Conservation (phyloP, 2,113 vertebrate genomes). For the Cardinalis cardinalis region DNA sequence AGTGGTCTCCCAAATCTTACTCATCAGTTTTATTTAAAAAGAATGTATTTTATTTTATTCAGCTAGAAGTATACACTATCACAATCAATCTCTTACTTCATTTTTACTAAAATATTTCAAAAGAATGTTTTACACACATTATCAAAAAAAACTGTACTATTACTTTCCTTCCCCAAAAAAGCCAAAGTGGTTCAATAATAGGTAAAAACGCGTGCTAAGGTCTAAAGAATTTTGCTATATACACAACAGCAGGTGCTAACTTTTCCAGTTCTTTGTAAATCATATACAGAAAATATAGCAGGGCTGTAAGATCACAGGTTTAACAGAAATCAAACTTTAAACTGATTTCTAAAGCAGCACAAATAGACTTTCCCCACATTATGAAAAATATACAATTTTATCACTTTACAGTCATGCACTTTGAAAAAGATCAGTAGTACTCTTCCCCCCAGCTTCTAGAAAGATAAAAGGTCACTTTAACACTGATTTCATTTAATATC, state of each 20-base stretch:
- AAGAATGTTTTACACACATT: slow-evolving; percentile 78
- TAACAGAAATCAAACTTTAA: slow-evolving; percentile 59
- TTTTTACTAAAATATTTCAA: slow-evolving; percentile 83
- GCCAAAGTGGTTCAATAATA: slow-evolving; percentile 68
- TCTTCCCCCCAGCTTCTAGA: slow-evolving; percentile 66
- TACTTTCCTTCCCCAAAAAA: slow-evolving; percentile 53
- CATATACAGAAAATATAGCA: slow-evolving; percentile 47
- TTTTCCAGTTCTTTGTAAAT: slow-evolving; percentile 45
- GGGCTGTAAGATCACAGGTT: slow-evolving; percentile 59
- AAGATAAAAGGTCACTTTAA: slow-evolving; percentile 81
- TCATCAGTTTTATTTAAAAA: slow-evolving; percentile 62
- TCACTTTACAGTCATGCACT: slow-evolving; percentile 71
- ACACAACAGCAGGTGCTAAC: slow-evolving; percentile 54
- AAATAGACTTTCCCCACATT: slow-evolving; percentile 60
- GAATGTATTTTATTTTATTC: slow-evolving; percentile 74
- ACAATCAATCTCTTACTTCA: slow-evolving; percentile 74
- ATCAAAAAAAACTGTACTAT: slow-evolving; percentile 76
- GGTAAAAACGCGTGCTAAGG: slow-evolving; percentile 64
- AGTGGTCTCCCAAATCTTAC: neutral
- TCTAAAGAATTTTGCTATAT: slow-evolving; percentile 61
- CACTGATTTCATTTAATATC: slow-evolving; percentile 62
- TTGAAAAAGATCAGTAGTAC: slow-evolving; percentile 76
- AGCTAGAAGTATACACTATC: slow-evolving; percentile 77
- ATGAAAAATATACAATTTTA: slow-evolving; percentile 76
- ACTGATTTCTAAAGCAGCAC: slow-evolving; percentile 73